Evolutionary conservation across 2,888 invertebrate species (phyloP), one percentile per base, ranked within the genome.

Genomic region (Nomada lathburiana): DNA sequence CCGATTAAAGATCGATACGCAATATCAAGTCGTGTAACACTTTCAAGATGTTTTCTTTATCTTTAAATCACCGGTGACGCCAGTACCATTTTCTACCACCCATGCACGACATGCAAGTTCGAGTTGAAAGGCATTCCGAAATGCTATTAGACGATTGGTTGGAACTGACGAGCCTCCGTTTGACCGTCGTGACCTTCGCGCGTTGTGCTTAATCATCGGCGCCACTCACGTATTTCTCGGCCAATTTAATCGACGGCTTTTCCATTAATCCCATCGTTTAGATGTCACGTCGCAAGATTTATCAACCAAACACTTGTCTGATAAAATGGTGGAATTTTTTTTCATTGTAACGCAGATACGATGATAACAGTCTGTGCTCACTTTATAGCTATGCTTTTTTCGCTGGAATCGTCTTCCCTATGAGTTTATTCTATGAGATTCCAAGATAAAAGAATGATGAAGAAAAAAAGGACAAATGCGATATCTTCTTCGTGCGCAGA

Each of bases 181-280:
- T 87, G 89, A 90, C 90, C 90, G 87, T 63, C 85, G 86, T 84
- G 89, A 90, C 91, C 91, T 91, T 92, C 90, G 77, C 90, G 77
- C 86, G 85, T 90, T 90, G 85, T 88, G 74, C 71, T 60, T 81
- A 80, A 87, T 82, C 86, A 87, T 75, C 75, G 89, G 88, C 84
- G 87, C 83, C 87, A 78, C 47, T 84, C 71, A 77, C 47, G 47
- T 53, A 50, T 76, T 69, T 69, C 69, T 62, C 68, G 44, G 53
- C 47, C 50, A 70, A 79, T 82, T 76, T 80, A 68, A 82, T 73
- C 50, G 52, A 53, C 29, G 26, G 10, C 67, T 76, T 59, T 77
- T 50, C 52, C 63, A 68, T 79, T 75, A 85, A 81, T 68, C 77
- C 74, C 50, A 36, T 76, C 52, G 50, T 11, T 20, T 4, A 70